Conservation (phyloP, 2,113 vertebrate species). For the Boulengeromyrus knoepffleri region DNA sequence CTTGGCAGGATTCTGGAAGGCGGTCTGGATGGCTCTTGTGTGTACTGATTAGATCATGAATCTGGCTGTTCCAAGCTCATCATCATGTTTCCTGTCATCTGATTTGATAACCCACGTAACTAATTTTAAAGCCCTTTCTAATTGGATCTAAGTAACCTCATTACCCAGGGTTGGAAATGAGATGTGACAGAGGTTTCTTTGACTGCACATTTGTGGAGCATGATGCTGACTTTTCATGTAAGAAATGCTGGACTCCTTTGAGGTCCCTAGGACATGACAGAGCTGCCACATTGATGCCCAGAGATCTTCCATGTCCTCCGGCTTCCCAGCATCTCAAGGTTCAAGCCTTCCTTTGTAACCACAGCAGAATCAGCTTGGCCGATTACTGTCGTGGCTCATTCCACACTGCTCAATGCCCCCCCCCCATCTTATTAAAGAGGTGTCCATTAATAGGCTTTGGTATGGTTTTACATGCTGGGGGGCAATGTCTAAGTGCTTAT, state of each 20-base stretch:
- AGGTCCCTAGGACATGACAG: neutral
- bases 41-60: conserved; percentile 54
- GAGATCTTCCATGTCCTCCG: neutral
- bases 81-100: conserved; percentile 47
- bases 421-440: neutral
- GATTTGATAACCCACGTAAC: conserved; percentile 52
- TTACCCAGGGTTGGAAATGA: conserved; percentile 41
- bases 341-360: neutral
- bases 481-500: neutral
- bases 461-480: conserved; percentile 1
- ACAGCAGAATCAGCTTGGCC: neutral
- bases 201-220: neutral
- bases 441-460: conserved; percentile 7
- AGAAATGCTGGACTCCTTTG: too few relatives aligned
- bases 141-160: conserved; percentile 49
- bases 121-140: conserved; percentile 52
- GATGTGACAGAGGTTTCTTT: conserved; percentile 15
- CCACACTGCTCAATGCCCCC: neutral
- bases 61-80: conserved; percentile 39
- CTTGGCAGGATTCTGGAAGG: conserved; percentile 38
- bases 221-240: neutral
- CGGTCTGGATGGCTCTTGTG: conserved; percentile 41
- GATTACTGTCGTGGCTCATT: neutral
- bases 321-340: neutral
- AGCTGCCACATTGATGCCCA: neutral